A percentile compares a stretch with the other conserved stretches of the same genome.
Evolutionary conservation across 2,113 vertebrate species (phyloP).

Genomic region (Oncorhynchus clarkii): DNA sequence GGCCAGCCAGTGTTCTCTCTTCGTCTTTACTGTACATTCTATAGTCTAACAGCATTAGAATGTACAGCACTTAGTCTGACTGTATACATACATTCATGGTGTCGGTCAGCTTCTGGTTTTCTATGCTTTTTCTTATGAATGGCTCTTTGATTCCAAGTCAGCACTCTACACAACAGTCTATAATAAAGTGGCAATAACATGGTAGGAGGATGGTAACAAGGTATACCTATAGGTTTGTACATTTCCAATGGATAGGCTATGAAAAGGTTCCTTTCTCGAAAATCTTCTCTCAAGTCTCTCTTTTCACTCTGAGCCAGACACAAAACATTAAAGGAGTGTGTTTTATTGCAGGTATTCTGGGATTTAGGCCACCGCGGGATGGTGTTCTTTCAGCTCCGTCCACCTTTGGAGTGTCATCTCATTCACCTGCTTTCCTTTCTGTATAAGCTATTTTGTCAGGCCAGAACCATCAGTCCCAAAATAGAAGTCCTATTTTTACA

Average conservation of each 20-base stretch:
- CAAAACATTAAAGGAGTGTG: slow-evolving; percentile 66
- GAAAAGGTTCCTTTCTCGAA: slow-evolving; percentile 18
- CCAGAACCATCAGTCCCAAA: slow-evolving; percentile 16
- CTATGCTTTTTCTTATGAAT: neutral
- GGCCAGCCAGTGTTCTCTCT: slow-evolving; percentile 45
- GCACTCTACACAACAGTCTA: neutral
- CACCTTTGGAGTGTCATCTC: slow-evolving; percentile 72
- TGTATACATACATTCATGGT: too few relatives aligned
- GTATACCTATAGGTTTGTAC: too few relatives aligned
- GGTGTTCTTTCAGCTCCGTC: slow-evolving; percentile 55
- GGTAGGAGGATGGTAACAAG: too few relatives aligned
- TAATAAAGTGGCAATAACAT: too few relatives aligned
- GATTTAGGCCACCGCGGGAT: slow-evolving; percentile 74
- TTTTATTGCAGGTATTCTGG: slow-evolving; percentile 73
- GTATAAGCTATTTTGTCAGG: slow-evolving; percentile 37
- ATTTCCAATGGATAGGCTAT: neutral
- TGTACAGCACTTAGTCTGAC: too few relatives aligned
- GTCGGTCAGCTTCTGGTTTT: too few relatives aligned
- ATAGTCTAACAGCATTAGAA: neutral
- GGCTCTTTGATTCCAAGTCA: neutral
- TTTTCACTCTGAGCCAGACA: slow-evolving; percentile 41
- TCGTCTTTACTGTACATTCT: neutral
- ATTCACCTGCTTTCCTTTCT: slow-evolving; percentile 54
- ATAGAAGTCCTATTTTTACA: slow-evolving; percentile 39
- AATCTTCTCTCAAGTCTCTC: slow-evolving; percentile 41